Evolutionary conservation across 2,797 vertebrate species (phyloP).

Genomic region (Arctocebus calabarensis): DNA sequence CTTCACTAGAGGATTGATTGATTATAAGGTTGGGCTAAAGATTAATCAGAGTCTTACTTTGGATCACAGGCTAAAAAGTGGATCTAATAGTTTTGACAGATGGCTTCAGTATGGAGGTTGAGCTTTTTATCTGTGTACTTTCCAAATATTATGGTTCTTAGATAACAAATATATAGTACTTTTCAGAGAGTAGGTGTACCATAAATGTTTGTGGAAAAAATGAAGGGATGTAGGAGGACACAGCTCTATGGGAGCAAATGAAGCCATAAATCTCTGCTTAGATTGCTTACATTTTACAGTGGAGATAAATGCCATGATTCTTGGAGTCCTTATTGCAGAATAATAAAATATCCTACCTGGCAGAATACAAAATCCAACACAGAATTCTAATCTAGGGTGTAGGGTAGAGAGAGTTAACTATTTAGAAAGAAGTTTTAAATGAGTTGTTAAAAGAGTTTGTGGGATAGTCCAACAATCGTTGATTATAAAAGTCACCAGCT

Average conservation of each 20-base stretch:
- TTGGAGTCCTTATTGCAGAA: not conserved
- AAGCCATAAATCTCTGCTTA: not conserved
- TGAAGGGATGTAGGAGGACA: not conserved
- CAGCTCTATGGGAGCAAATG: not conserved
- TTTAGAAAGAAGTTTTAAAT: slow-evolving; percentile 49
- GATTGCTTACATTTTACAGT: not conserved
- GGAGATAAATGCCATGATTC: not conserved
- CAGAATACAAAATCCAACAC: not conserved
- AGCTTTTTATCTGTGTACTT: slow-evolving; percentile 10
- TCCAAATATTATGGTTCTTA: not conserved
- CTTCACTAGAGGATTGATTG: slow-evolving; percentile 25
- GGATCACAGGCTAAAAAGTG: not conserved
- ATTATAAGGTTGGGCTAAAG: not conserved
- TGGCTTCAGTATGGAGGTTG: not conserved
- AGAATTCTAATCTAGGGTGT: not conserved
- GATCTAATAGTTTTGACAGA: not conserved
- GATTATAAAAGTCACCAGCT: slow-evolving; percentile 67
- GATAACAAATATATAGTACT: not conserved
- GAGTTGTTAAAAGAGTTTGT: slow-evolving; percentile 61
- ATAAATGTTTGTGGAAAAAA: not conserved
- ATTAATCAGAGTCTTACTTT: slow-evolving; percentile 44
- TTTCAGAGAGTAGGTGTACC: not conserved
- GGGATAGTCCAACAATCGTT: slow-evolving; percentile 59
- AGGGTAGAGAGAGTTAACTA: slow-evolving; percentile 59
- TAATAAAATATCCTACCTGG: not conserved